Base-by-base conservation (phyloP, 2,888 invertebrate species). In the Polymixis lichenea region DNA sequence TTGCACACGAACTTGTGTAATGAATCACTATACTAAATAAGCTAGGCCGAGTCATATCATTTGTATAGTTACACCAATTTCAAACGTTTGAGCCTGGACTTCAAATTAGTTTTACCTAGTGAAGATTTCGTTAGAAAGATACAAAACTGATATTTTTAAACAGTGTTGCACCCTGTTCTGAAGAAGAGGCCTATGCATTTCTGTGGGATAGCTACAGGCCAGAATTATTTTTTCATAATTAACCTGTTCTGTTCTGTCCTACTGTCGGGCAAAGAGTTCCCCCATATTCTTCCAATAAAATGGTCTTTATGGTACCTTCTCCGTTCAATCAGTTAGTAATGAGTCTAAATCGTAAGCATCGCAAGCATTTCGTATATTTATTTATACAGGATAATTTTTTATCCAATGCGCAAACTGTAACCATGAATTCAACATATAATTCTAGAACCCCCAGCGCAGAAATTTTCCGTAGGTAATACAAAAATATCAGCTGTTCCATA, bases 21-120 rank as follows among this genome's bases (percentile, higher is more conserved):
- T 78, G 61, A 78, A 74, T 78, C 56, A 80, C 43, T 38, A 25
- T 51, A 43, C 61, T 46, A 43, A 58, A 80, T n/a, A 51, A 43
- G 43, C 9, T 43, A 13, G 19, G 19, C 43, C 28, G 25, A 49
- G 22, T 75, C 75, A 56, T 46, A 58, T 25, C 32, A n/a, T n/a
- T 22, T 32, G 74, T 74, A 32, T n/a, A 51, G 22, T 22, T 15
- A 32, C 22, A 60, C 46, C 38, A 38, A 62, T n/a, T 49, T 49
- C 53, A 0, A 25, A 15, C 55, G 11, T 38, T 25, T 51, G 2
- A 51, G 9, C 17, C 13, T 58, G 13, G 6, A 17, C 49, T 56
- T 55, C 46, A 51, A 25, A 49, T 19, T 38, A 22, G 19, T 7
- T 43, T 13, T 13, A 25, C 11, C 28, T 25, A 49, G 28, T 61